Base-by-base conservation (phyloP, 2,888 invertebrate species). In the Bugula neritina region DNA sequence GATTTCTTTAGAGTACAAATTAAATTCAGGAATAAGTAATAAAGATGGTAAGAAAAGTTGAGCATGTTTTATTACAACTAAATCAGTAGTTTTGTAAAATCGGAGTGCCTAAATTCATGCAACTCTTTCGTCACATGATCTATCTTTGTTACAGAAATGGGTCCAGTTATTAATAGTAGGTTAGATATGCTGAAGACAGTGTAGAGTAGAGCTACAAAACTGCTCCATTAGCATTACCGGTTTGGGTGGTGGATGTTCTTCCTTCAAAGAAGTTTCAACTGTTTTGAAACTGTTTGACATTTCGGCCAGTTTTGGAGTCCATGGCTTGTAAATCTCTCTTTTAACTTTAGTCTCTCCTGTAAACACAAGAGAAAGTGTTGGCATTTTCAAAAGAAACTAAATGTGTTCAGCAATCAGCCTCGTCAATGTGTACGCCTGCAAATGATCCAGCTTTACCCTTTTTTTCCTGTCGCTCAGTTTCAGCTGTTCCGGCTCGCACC, bases 401-500 rank as follows among this genome's bases (percentile, higher is more conserved):
- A 43, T 10, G 43, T 10, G 43, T 43, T 43, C 5, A 43, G 43
- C 43, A 43, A 43, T 43, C 43, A 17, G 5, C 5, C 43, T 43
- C 17, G 43, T 43, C 43, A 43, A 43, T 17, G 17, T 43, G 17
- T 43, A 43, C 10, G 43, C 43, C 43, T 43, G 17, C 10, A n/a
- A n/a, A n/a, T n/a, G n/a, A n/a, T n/a, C n/a, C n/a, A n/a, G 27
- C 13, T 23, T 29, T 63, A 63, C 63, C 63, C 31, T 31, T 25
- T 31, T 71, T 58, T 35, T 57, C 71, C 10, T 23, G 1, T 27
- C 73, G 72, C n/a, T 94, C 94, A 71, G 94, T 93, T 89, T 96
- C 94, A 80, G 97, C 97, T 0, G 95, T 93, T 72, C 95, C 97
- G 73, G 97, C 98, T 86, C 97, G 94, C 3, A 99, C 92, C 94